Base-by-base conservation (phyloP, 2,888 invertebrate genomes). In the Aphelenchoides bicaudatus region DNA sequence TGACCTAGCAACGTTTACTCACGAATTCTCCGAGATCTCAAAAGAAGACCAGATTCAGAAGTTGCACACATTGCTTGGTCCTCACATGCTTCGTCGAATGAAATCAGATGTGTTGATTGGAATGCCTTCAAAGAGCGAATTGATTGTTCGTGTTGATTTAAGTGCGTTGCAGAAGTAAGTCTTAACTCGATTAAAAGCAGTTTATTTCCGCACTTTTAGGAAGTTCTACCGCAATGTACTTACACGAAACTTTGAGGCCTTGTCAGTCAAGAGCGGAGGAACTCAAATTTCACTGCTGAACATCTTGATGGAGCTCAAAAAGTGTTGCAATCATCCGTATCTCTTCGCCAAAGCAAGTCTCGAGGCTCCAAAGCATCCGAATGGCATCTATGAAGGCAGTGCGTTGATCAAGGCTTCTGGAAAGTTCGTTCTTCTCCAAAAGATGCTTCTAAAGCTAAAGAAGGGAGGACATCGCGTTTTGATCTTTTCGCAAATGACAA, bases 241-340 rank as follows among this genome's bases (percentile, higher is more conserved):
- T 73, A 98, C 98, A 0, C 86, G 93, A 71, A 99, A 99, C 81
- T 99, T 90, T 76, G 96, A 96, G 80, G 98, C 96, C 29, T 82
- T 99, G 58, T 96, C 96, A 82, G 88, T 92, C 0, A 91, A 89
- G 82, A 89, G 90, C 58, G 94, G 93, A 54, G 90, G 90, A 1
- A 63, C 73, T 27, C 81, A 84, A 75, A 92, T 94, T 49, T 96
- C 96, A 0, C 82, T 99, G 56, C 85, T 98, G 48, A 99, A 99
- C 80, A 92, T 99, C 39, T 93, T 99, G 90, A 98, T 99, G 98
- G 98, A 99, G 80, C 83, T 99, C 79, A 98, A 98, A 81, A 99
- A 99, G 80, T 98, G 98, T 80, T 98, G 96, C 80, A 99, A 99
- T 80, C 98, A 99, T 82, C 98, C 98, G 0, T 99, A 96, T 80